Base-by-base conservation (phyloP, 1,140 invertebrate species). In the Delia radicum region DNA sequence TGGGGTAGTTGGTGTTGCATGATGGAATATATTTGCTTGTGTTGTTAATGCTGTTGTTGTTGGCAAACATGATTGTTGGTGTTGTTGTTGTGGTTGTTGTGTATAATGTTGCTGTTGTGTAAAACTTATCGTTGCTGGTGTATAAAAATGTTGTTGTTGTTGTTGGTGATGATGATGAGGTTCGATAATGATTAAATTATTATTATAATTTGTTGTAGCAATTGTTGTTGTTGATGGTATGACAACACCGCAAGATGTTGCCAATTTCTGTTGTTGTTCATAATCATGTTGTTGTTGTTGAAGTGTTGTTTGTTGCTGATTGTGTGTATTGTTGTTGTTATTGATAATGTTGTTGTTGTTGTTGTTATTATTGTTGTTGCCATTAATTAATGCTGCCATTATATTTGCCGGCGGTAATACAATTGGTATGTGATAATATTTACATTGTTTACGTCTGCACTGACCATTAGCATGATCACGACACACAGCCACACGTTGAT, bases 401-500 rank as follows among this genome's bases (percentile, higher is more conserved):
- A 86, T 82, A 79, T 85, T 85, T 79, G 93, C 93, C 82, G 93
- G 93, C 81, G 93, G 93, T 89, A 94, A 89, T 81, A 90, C 90
- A 87, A 94, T 91, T 82, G 94, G 94, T 90, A 95, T 94, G 90
- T 95, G 94, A 91, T 95, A 95, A 91, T 94, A 96, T 93, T 96
- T 96, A 93, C 95, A 97, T 88, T 93, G 91, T 87, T 93, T 92
- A 87, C 95, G 93, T 82, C 92, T 90, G 88, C 95, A 96, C 87
- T 94, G 92, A 85, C 95, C 95, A 87, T 95, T 95, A 83, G 94
- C 95, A 87, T 94, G 94, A 90, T 97, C 95, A 87, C 95, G 94
- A 89, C 95, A 97, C 82, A 97, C 95, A 87, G 94, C 95, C 89
- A 97, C 95, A 88, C 94, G 93, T 87, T 95, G 94, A 88, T 96